These are phyloP conservation scores for Operophtera brumata DNA, from an alignment of 2,888 invertebrate genomes.

Conservation along the genomic window DNA sequence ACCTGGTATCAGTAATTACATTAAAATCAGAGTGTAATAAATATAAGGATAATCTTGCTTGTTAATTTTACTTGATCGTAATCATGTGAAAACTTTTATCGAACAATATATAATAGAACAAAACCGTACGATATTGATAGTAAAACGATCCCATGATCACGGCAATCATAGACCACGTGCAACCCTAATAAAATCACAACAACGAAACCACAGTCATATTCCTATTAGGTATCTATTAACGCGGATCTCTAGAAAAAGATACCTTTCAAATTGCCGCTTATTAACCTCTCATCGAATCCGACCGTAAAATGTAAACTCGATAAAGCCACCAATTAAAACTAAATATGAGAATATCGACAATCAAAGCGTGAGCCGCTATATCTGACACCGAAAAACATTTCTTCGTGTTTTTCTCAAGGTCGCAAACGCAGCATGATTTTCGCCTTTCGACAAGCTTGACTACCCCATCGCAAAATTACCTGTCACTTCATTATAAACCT, in stretches of 20 bases:
- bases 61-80: constrained; percentile 14
- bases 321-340: constrained; percentile 82
- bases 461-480: constrained; percentile 40
- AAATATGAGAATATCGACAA: constrained; percentile 80
- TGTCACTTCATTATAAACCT: constrained; percentile 50
- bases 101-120: constrained; percentile 23
- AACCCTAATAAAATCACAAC: constrained; percentile 64
- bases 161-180: constrained; percentile 44
- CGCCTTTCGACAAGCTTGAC: constrained; percentile 69
- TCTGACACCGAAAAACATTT: constrained; percentile 76
- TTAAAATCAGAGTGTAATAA: constrained; percentile 4
- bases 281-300: constrained; percentile 80
- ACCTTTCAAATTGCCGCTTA: constrained; percentile 80
- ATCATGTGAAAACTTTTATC: constrained; percentile 17
- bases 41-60: constrained; percentile 16
- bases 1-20: constrained; percentile 17
- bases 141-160: constrained; percentile 33
- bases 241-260: constrained; percentile 76
- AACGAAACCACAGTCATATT: constrained; percentile 61
- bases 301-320: constrained; percentile 82
- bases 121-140: constrained; percentile 28
- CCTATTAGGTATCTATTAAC: constrained; percentile 62
- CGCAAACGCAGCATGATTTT: constrained; percentile 76
- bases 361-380: constrained; percentile 79
- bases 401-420: constrained; percentile 74